Evolutionary conservation across 2,797 vertebrate species (phyloP), one percentile per base, ranked within the genome.

Genomic region (Chrosomus eos): DNA sequence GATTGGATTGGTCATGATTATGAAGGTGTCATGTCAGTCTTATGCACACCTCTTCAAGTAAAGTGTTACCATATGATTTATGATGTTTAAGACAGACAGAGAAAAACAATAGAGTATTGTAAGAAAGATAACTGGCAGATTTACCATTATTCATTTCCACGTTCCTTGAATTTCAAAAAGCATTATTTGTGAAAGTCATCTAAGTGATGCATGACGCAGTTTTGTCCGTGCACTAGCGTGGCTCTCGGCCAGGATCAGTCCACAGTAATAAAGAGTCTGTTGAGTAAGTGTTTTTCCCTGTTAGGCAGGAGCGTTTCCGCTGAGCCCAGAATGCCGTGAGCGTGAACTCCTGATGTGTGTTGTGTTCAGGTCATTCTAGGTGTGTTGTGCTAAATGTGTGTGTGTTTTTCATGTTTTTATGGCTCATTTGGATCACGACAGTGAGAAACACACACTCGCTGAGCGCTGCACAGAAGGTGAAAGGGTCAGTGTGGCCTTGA

Each of bases 401-500:
- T n/a, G 19, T 36, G 21, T 76, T 76, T 38, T 23, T 75, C 31
- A 76, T 38, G 43, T 70, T 77, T 62, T 43, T 13, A 28, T 40
- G 9, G 2, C 13, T 28, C 10, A 62, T 28, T 43, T 6, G n/a
- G n/a, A 43, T 62, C 38, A 40, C 28, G n/a, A 28, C 9, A 7
- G 23, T 38, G 5, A 76, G 7, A 48, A 58, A 87, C 21, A 67
- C 43, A 71, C 55, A 48, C 48, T 23, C 28, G 45, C 13, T 19
- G 16, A 21, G 26, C 19, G 4, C 31, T 40, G 74, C 55, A 82
- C 67, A 67, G 36, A 58, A 21, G 60, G 55, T 60, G 48, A 80
- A n/a, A 33, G 58, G 58, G 77, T 89, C 78, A 74, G 28, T 80
- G 28, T 84, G 86, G 73, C 88, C 81, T 84, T 89, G 84, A 86